Evolutionary conservation across 1,140 invertebrate species (phyloP).

Genomic region (Ceratina japonica): DNA sequence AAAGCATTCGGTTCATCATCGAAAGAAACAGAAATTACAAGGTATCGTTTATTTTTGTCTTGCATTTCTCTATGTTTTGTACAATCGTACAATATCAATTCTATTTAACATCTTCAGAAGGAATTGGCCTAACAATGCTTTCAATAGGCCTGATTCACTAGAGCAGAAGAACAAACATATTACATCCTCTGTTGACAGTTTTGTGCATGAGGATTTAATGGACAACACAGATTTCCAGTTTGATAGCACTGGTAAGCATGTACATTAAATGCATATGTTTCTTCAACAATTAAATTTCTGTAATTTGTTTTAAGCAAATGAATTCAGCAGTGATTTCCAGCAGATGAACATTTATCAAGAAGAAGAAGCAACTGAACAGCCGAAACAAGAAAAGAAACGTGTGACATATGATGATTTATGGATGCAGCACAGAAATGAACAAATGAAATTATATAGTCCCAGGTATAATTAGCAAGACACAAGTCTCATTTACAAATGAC

Average conservation of each 20-base stretch:
- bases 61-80: not conserved
- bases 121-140: rapidly evolving
- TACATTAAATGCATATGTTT: too few species aligned
- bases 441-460: not conserved
- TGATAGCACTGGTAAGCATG: too few species aligned
- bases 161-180: too few species aligned
- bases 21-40: not conserved
- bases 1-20: not conserved
- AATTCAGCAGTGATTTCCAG: not conserved
- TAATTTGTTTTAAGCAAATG: conserved; percentile 4
- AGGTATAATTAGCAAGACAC: conserved; percentile 3
- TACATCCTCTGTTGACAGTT: not conserved
- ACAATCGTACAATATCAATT: not conserved
- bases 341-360: not conserved
- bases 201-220: not conserved
- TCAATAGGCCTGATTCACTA: not conserved
- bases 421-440: not conserved
- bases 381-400: not conserved
- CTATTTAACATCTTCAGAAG: not conserved
- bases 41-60: not conserved
- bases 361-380: not conserved
- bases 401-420: conserved; percentile 18
- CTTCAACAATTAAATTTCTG: too few species aligned
- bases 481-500: too few species aligned
- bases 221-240: not conserved